Evolutionary conservation across 2,888 invertebrate genomes (phyloP), one percentile per base, ranked within the genome.

Genomic region (Entomobrya proxima): DNA sequence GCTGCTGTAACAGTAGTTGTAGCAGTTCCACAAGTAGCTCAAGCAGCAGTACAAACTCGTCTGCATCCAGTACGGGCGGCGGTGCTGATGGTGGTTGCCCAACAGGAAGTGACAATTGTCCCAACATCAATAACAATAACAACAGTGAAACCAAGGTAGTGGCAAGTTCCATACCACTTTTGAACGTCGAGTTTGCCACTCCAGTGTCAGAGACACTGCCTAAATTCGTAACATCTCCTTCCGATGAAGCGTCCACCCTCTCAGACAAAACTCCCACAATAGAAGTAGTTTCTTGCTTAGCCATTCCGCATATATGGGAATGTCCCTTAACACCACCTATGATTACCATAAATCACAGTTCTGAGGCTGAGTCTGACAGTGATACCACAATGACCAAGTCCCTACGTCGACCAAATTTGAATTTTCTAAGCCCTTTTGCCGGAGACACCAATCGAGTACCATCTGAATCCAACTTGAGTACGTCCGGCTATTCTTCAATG

Each of bases 401-500:
- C 15, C 93, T 93, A 24, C 86, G 89, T 24, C 77, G 89, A 74
- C 90, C 91, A 11, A 90, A 91, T 55, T 95, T 96, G 95, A 94
- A 95, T 90, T 96, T 96, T 91, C 92, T 96, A 18, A 95, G 95
- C 91, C 96, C 96, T 0, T 96, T 96, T 69, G 89, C 89, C 27
- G 90, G 90, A 11, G 88, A 89, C 11, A 90, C 90, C 15, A 95
- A 95, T 91, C 93, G 96, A 89, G 95, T 95, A 1, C 95, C 95
- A 15, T 96, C 96, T 0, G 96, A 96, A 92, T 96, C 96, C 1
- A 96, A 96, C 91, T 92, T 96, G 52, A 96, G 96, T 88, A 96
- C 96, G 9, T 96, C 96, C 0, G 96, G 96, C 9, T 96, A 96
- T 91, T 96, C 96, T 88, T 96, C 96, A 2, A 96, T 96, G 95